Conservation (phyloP, 1,140 invertebrate species). For the Drosophila cardini region DNA sequence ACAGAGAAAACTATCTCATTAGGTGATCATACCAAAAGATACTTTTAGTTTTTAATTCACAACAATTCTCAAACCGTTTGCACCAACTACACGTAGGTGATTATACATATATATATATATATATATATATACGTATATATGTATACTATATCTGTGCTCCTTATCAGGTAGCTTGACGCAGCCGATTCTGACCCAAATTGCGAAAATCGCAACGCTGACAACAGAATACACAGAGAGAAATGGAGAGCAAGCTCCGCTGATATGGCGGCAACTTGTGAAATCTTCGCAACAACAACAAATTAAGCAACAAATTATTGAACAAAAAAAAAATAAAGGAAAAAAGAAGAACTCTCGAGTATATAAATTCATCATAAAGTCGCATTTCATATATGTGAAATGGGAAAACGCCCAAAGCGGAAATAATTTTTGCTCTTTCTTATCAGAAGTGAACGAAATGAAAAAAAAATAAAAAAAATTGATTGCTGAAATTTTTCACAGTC, state of each 20-base stretch:
- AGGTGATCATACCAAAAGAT: conserved; percentile 31
- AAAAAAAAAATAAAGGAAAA: conserved; percentile 52
- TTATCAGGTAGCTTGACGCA: conserved; percentile 71
- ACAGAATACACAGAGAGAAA: conserved; percentile 13
- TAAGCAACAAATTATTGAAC: conserved; percentile 80
- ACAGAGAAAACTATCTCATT: conserved; percentile 16
- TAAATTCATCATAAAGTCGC: neutral
- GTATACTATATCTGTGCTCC: conserved; percentile 16
- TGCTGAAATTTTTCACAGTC: conserved; percentile 65
- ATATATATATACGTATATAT: neutral
- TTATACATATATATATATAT: neutral
- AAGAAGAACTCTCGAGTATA: conserved; percentile 31
- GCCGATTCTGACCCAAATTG: conserved; percentile 78
- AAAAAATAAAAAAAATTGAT: conserved; percentile 73
- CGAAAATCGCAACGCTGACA: conserved; percentile 47
- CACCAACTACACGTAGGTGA: neutral
- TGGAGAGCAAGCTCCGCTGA: conserved; percentile 46
- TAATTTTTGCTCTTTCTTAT: conserved; percentile 73
- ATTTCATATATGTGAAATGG: conserved; percentile 14
- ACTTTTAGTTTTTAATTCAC: conserved; percentile 47
- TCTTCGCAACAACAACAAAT: conserved; percentile 64
- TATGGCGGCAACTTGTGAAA: conserved; percentile 68
- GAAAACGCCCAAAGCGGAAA: conserved; percentile 77
- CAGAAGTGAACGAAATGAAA: conserved; percentile 70
- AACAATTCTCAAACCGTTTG: conserved; percentile 26